phyloP scores from a whole-genome alignment of 2,113 vertebrate species.

The Lagopus muta region DNA sequence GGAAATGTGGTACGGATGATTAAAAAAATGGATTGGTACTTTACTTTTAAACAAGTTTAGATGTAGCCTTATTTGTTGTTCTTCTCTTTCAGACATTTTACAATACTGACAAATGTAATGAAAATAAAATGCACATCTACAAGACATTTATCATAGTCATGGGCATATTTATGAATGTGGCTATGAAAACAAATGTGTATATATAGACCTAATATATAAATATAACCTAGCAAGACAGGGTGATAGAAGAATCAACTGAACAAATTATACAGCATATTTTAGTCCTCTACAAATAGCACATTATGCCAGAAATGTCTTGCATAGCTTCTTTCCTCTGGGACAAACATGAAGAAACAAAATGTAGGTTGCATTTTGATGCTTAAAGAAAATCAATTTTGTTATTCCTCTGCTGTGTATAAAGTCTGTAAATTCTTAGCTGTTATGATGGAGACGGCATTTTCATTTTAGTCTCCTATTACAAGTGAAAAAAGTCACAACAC shows the following conservation, averaged over 20 bases:
- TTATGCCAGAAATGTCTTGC: not conserved
- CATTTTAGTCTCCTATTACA: not conserved
- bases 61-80: not conserved
- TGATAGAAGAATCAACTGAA: not conserved
- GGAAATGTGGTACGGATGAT: not conserved
- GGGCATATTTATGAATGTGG: not conserved
- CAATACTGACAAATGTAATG: not conserved
- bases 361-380: not conserved
- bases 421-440: not conserved
- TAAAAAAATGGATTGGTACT: not conserved
- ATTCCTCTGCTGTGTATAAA: not conserved
- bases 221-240: not conserved
- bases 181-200: not conserved
- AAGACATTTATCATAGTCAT: not conserved
- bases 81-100: not conserved
- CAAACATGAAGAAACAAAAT: not conserved
- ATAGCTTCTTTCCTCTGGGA: not conserved
- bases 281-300: not conserved
- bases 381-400: not conserved
- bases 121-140: slow-evolving; percentile 4
- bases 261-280: not conserved
- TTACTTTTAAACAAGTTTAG: not conserved
- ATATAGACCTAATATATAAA: not conserved
- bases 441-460: not conserved
- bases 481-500: not conserved